Evolutionary conservation across 2,888 invertebrate species (phyloP).

Genomic region (Marasmarcha lunaedactyla): DNA sequence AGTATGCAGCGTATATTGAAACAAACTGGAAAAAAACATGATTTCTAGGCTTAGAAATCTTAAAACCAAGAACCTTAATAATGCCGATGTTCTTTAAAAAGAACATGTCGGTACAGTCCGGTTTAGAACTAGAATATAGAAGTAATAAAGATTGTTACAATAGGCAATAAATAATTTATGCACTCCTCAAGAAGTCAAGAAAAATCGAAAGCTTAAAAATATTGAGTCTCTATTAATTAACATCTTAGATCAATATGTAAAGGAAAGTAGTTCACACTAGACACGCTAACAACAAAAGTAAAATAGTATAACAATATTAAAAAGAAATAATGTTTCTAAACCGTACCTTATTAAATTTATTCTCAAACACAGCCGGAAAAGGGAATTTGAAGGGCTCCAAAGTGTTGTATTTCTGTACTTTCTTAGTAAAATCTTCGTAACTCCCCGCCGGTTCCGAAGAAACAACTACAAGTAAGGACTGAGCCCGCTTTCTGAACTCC

Average conservation of each 20-base stretch:
- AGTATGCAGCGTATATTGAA: slow-evolving; percentile 91
- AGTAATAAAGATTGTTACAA: too few species aligned
- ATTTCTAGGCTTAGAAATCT: not conserved
- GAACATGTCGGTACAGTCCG: too few species aligned
- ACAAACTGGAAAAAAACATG: slow-evolving; percentile 73
- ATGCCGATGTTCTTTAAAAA: slow-evolving; percentile 3
- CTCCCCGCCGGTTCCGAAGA: slow-evolving; percentile 84
- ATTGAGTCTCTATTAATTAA: too few species aligned
- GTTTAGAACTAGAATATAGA: too few species aligned
- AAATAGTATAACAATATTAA: too few species aligned
- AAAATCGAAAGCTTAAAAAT: too few species aligned
- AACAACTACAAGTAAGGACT: slow-evolving; percentile 89
- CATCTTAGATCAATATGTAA: too few species aligned
- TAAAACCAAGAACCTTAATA: not conserved
- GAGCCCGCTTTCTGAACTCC: slow-evolving; percentile 77
- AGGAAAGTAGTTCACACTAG: too few species aligned
- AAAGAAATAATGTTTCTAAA: too few species aligned
- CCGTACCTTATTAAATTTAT: slow-evolving; percentile 61
- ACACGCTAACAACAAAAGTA: too few species aligned
- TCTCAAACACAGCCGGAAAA: slow-evolving; percentile 37
- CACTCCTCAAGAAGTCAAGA: too few species aligned
- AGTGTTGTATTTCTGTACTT: slow-evolving; percentile 83
- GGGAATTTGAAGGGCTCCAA: slow-evolving; percentile 84
- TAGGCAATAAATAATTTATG: too few species aligned
- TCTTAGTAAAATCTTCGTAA: slow-evolving; percentile 81